These are phyloP conservation scores for Ovibos moschatus DNA, from an alignment of 2,113 vertebrate species.

Conservation along the genomic window DNA sequence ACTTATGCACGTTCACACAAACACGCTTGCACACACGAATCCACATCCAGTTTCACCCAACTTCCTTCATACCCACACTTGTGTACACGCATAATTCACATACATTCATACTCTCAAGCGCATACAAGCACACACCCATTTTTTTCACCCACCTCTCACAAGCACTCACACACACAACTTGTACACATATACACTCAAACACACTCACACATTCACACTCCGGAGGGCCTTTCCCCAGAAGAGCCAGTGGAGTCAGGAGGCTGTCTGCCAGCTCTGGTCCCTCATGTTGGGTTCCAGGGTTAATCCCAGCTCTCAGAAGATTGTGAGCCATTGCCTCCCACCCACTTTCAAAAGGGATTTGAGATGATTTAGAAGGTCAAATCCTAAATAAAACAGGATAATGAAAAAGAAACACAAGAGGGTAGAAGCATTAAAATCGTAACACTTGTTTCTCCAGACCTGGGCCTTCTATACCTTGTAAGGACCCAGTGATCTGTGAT, in stretches of 20 bases:
- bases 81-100: neutral
- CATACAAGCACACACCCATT: neutral
- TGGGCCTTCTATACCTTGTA: neutral
- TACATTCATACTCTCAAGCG: neutral
- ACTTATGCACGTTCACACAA: neutral
- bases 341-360: neutral
- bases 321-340: neutral
- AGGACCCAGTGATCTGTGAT: neutral
- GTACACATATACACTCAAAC: neutral
- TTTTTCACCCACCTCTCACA: neutral
- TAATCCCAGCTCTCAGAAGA: neutral
- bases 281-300: neutral
- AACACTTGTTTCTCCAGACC: neutral
- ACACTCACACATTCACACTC: too few species aligned
- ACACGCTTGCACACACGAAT: neutral
- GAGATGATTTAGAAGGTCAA: neutral
- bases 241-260: neutral
- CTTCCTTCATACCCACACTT: neutral
- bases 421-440: neutral
- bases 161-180: neutral
- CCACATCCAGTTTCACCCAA: neutral
- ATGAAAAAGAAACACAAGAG: neutral
- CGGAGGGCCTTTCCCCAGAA: rapidly evolving
- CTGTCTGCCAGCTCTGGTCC: neutral
- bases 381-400: neutral